Conservation (phyloP, 1,140 invertebrate species). For the Holcopasites calliopsidis region DNA sequence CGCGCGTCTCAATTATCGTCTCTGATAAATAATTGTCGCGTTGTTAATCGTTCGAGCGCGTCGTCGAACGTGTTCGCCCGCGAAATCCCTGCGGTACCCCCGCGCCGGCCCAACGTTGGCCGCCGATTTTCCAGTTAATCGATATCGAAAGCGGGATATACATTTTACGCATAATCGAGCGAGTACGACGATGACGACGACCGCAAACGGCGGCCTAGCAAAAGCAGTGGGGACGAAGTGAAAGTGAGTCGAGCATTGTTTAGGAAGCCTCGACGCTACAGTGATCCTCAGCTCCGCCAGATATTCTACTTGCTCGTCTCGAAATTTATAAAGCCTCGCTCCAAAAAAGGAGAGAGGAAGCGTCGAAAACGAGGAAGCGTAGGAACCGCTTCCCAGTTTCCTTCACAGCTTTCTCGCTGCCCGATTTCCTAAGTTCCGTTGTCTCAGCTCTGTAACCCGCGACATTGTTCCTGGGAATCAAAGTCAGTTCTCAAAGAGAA, state of each 20-base stretch:
- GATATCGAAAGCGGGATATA: slow-evolving; percentile 45
- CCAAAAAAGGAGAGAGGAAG: no score
- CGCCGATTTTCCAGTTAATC: slow-evolving; percentile 38
- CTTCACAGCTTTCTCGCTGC: neutral
- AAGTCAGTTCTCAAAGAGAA: neutral
- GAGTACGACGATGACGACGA: slow-evolving; percentile 55
- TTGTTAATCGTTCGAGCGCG: slow-evolving; percentile 2
- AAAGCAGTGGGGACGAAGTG: slow-evolving; percentile 72
- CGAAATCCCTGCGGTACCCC: no score
- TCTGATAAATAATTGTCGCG: neutral
- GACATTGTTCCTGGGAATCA: neutral
- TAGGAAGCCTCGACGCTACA: slow-evolving; percentile 77
- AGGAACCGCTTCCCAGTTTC: slow-evolving; percentile 26
- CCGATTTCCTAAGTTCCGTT: neutral
- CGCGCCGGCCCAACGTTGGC: neutral
- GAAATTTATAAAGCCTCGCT: no score
- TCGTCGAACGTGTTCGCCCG: neutral
- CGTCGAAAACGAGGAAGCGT: slow-evolving; percentile 2
- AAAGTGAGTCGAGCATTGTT: slow-evolving; percentile 79
- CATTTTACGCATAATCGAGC: slow-evolving; percentile 49
- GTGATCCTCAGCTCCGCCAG: slow-evolving; percentile 67
- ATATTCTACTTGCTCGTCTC: neutral
- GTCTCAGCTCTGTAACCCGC: neutral
- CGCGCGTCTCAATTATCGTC: slow-evolving; percentile 22
- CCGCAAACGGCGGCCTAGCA: slow-evolving; percentile 40